phyloP scores from a whole-genome alignment of 2,797 vertebrate genomes.

The Pagetopsis macropterus region DNA sequence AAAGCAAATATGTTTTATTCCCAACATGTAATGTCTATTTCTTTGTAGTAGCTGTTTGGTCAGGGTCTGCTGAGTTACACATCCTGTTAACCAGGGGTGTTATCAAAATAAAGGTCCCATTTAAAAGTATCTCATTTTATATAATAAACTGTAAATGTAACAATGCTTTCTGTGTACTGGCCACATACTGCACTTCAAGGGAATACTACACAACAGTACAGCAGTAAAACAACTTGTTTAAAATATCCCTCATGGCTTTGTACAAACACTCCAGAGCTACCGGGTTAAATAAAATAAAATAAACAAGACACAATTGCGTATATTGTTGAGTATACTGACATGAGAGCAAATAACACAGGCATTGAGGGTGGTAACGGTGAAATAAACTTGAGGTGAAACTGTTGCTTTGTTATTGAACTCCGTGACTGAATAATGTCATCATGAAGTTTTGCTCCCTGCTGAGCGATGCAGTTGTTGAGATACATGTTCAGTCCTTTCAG shows the following conservation, averaged over 20 bases:
- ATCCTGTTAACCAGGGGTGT: not conserved
- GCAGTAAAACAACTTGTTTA: constrained; percentile 32
- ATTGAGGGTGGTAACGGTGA: constrained; percentile 64
- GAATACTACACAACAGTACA: constrained; percentile 44
- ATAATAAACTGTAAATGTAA: constrained; percentile 32
- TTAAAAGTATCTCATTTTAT: constrained; percentile 17
- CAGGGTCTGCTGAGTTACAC: not conserved
- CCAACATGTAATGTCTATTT: constrained; percentile 10
- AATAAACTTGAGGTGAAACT: constrained; percentile 62
- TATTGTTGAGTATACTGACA: constrained; percentile 41
- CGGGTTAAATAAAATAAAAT: constrained; percentile 72
- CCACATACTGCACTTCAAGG: constrained; percentile 56
- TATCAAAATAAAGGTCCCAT: constrained; percentile 33
- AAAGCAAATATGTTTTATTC: constrained; percentile 12
- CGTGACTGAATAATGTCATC: constrained; percentile 36
- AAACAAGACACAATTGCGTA: constrained; percentile 46
- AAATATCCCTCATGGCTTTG: constrained; percentile 55
- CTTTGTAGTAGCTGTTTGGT: constrained; percentile 17
- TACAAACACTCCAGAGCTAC: constrained; percentile 60
- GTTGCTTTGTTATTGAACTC: constrained; percentile 35
- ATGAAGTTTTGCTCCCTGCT: constrained; percentile 52
- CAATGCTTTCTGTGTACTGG: constrained; percentile 46
- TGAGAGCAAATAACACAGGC: constrained; percentile 56
- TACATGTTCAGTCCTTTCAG: constrained; percentile 42
- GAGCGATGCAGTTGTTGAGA: constrained; percentile 35